Percentiles rank a stretch among this genome's conserved stretches.
These are phyloP conservation scores for Deroplatys truncata DNA, from an alignment of 2,888 invertebrate species.

Conservation along the genomic window DNA sequence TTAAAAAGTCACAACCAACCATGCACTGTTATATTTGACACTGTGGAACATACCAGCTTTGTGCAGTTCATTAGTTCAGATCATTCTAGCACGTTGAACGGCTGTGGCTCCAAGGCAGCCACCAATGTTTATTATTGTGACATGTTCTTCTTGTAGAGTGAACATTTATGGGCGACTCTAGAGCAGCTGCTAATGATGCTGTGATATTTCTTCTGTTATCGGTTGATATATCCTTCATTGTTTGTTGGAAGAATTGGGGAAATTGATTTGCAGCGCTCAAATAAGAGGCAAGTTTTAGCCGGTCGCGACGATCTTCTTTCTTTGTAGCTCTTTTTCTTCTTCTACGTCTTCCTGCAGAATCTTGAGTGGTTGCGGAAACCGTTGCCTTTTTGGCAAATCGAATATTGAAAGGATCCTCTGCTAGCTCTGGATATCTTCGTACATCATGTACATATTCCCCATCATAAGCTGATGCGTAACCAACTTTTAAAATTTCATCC, in stretches of 20 bases:
- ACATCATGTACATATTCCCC: slow-evolving; percentile 91
- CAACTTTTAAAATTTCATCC: slow-evolving; percentile 82
- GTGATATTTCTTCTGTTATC: not conserved
- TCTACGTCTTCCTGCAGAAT: slow-evolving; percentile 23
- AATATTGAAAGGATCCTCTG: slow-evolving; percentile 94
- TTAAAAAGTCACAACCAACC: not conserved
- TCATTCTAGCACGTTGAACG: slow-evolving; percentile 24
- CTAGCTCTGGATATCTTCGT: slow-evolving; percentile 83
- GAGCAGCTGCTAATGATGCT: not conserved
- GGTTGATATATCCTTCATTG: slow-evolving; percentile 17
- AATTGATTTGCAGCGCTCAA: slow-evolving; percentile 1
- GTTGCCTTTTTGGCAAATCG: slow-evolving; percentile 71
- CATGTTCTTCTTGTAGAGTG: slow-evolving; percentile 13
- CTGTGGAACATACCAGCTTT: not conserved
- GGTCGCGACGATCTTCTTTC: not conserved
- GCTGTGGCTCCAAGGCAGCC: slow-evolving; percentile 27
- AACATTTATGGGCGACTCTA: not conserved
- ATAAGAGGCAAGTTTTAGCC: not conserved
- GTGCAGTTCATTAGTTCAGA: not conserved
- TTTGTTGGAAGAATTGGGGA: slow-evolving; percentile 8
- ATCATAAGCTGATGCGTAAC: slow-evolving; percentile 80
- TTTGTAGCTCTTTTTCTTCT: slow-evolving; percentile 18
- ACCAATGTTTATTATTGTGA: slow-evolving; percentile 28
- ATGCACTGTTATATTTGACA: not conserved
- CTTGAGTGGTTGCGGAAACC: slow-evolving; percentile 21